Evolutionary conservation across 1,140 invertebrate species (phyloP).

Genomic region (Penaeus chinensis): DNA sequence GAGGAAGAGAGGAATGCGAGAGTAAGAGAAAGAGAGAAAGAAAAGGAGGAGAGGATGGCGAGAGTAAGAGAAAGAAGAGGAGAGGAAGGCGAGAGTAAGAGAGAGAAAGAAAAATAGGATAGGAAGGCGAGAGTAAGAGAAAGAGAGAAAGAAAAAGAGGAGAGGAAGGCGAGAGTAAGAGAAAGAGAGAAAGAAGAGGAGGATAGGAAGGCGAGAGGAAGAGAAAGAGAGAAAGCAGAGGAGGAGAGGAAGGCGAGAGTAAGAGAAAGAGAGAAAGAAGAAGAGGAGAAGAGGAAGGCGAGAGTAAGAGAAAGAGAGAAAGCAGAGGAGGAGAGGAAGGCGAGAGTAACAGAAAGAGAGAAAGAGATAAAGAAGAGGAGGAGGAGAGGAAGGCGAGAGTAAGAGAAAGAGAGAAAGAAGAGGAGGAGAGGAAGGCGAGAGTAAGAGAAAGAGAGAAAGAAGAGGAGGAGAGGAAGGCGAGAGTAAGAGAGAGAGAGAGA

Average conservation of each 20-base stretch:
- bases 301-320: slow-evolving; percentile 15
- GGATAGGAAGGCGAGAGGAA: not conserved
- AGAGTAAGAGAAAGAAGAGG: no score
- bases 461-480: not conserved
- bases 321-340: not conserved
- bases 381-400: not conserved
- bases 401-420: slow-evolving; percentile 18
- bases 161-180: not conserved
- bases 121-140: not conserved
- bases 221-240: slow-evolving; percentile 10
- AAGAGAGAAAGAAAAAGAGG: not conserved
- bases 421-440: not conserved
- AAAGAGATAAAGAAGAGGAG: not conserved
- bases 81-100: no score
- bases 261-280: not conserved
- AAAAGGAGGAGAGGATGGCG: no score
- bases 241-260: not conserved
- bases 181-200: not conserved
- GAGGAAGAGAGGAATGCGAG: no score
- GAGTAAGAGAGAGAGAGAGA: slow-evolving; percentile 17
- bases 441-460: not conserved
- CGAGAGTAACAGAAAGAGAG: not conserved
- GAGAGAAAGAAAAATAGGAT: not conserved
- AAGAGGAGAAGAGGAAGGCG: not conserved
- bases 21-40: no score